phyloP scores from a whole-genome alignment of 2,113 vertebrate species.

The Centropristis striata region DNA sequence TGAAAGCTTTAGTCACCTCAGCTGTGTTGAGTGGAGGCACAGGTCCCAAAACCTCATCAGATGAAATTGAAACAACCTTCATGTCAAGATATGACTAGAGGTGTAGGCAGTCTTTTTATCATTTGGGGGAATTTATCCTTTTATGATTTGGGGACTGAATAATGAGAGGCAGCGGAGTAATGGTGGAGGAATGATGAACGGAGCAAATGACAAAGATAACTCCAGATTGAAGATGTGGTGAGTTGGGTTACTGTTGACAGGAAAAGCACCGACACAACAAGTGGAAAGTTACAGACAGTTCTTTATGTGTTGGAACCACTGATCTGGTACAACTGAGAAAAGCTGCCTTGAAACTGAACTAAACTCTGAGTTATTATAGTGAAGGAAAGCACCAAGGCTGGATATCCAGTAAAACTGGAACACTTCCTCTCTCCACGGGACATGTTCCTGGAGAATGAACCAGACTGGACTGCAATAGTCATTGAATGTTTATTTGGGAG shows the following conservation, averaged over 20 bases:
- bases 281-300: neutral
- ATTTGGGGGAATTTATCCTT: neutral
- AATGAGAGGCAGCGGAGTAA: neutral
- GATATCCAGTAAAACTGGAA: neutral
- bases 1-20: neutral
- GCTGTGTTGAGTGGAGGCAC: too few species aligned
- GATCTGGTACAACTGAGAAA: too few species aligned
- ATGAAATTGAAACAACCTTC: too few species aligned
- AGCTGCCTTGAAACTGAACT: too few species aligned
- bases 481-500: neutral
- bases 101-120: neutral
- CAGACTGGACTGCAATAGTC: neutral
- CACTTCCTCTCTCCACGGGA: neutral
- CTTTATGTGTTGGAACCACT: constrained; percentile 27
- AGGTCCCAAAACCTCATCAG: neutral
- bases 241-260: neutral
- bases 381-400: neutral
- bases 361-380: neutral
- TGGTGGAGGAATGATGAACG: neutral
- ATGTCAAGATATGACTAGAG: neutral
- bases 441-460: neutral
- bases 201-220: neutral
- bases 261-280: constrained; percentile 28
- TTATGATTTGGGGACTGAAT: neutral
- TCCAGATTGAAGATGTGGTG: neutral